Evolutionary conservation across 2,888 invertebrate genomes (phyloP).

Genomic region (Brachyptera risi): DNA sequence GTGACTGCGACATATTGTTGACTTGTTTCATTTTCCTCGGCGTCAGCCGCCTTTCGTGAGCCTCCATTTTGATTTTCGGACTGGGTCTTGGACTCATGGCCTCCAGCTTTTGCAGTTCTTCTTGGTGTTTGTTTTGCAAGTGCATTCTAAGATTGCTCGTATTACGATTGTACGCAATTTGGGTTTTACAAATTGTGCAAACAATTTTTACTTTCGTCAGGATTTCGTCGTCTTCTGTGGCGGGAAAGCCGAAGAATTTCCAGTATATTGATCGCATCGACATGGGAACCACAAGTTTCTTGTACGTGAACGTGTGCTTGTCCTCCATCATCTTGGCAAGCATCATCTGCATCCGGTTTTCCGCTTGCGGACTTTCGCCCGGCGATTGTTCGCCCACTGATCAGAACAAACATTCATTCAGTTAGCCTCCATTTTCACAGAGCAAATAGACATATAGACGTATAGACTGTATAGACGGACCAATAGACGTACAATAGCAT

Average conservation of each 20-base stretch:
- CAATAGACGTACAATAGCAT: no score
- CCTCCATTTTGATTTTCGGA: slow-evolving; percentile 38
- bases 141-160: slow-evolving; percentile 51
- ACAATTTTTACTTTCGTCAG: slow-evolving; percentile 46
- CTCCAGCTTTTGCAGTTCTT: slow-evolving; percentile 44
- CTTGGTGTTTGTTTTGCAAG: slow-evolving; percentile 48
- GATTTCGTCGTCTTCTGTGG: slow-evolving; percentile 47
- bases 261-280: slow-evolving; percentile 51
- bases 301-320: slow-evolving; percentile 43
- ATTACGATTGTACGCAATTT: slow-evolving; percentile 50
- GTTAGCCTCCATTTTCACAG: no score
- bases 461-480: no score
- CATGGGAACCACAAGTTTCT: slow-evolving; percentile 49
- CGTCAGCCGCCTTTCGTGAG: slow-evolving; percentile 23
- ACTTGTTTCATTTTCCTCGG: slow-evolving; percentile 40
- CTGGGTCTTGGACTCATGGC: slow-evolving; percentile 38
- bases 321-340: slow-evolving; percentile 37
- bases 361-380: slow-evolving; percentile 2
- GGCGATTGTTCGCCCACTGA: no score
- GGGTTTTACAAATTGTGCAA: slow-evolving; percentile 48
- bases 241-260: slow-evolving; percentile 52
- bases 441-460: no score
- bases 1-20: slow-evolving; percentile 2
- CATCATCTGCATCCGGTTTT: slow-evolving; percentile 35
- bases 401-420: no score